These are phyloP conservation scores for Micoletzkya japonica DNA, from an alignment of 2,888 invertebrate species.

Conservation along the genomic window DNA sequence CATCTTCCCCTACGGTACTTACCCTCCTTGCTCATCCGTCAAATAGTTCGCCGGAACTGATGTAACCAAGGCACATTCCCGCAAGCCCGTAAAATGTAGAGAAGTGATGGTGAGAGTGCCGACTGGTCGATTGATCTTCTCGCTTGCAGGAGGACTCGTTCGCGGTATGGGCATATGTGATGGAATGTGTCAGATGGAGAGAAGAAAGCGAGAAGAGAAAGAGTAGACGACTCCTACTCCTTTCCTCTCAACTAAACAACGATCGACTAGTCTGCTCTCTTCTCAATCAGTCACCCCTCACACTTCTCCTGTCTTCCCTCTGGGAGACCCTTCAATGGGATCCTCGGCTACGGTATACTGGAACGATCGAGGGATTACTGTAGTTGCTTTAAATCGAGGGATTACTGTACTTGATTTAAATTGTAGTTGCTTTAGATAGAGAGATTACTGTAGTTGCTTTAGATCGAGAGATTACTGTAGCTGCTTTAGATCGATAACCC, in stretches of 20 bases:
- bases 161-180: slow-evolving; percentile 1
- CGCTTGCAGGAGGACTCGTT: background rate
- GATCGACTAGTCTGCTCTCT: background rate
- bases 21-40: too few relatives aligned
- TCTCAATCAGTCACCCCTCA: background rate
- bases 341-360: background rate
- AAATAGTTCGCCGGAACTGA: too few relatives aligned
- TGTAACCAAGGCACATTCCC: too few relatives aligned
- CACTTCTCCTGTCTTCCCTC: slow-evolving; percentile 3
- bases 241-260: background rate
- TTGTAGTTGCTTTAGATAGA: background rate
- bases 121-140: too few relatives aligned
- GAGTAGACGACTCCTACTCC: background rate
- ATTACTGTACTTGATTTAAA: background rate
- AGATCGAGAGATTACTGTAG: background rate
- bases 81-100: too few relatives aligned
- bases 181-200: slow-evolving; percentile 7
- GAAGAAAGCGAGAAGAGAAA: background rate
- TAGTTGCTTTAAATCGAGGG: background rate
- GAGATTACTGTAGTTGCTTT: too few relatives aligned
- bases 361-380: too few relatives aligned
- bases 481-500: background rate
- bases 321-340: slow-evolving; percentile 19
- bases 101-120: too few relatives aligned
- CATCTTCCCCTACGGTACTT: too few relatives aligned